These are phyloP conservation scores for Percopsis transmontana DNA, from an alignment of 2,113 vertebrate species.

Conservation along the genomic window DNA sequence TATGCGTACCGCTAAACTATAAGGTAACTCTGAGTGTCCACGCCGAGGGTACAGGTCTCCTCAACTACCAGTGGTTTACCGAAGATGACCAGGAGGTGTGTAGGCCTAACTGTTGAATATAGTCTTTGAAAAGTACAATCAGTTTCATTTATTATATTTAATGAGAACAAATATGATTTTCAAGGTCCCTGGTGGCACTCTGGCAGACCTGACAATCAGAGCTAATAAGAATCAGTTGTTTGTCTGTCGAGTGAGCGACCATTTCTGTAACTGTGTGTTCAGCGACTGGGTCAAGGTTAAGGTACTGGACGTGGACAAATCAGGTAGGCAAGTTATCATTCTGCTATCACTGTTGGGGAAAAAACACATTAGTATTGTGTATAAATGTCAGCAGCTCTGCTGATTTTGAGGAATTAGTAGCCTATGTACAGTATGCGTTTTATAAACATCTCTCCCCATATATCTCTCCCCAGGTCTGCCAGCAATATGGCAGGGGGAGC, in stretches of 20 bases:
- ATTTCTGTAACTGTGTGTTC: slow-evolving; percentile 69
- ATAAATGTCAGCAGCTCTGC: too few relatives aligned
- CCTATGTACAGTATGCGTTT: neutral
- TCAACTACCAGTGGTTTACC: slow-evolving; percentile 87
- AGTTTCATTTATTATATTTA: neutral
- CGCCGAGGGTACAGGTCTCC: slow-evolving; percentile 67
- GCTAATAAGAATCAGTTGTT: slow-evolving; percentile 74
- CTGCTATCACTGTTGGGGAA: neutral
- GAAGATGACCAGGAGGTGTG: slow-evolving; percentile 71
- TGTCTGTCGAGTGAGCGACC: slow-evolving; percentile 83
- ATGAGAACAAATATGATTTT: neutral
- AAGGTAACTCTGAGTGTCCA: slow-evolving; percentile 76
- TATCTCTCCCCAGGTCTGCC: slow-evolving; percentile 72
- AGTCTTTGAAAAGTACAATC: too few relatives aligned
- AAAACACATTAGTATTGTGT: too few relatives aligned
- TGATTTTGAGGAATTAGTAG: too few relatives aligned
- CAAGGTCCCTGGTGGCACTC: slow-evolving; percentile 75
- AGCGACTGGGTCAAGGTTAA: slow-evolving; percentile 85
- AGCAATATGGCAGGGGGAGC: slow-evolving; percentile 78
- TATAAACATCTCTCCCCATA: neutral
- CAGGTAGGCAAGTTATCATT: slow-evolving; percentile 58
- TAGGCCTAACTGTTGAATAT: neutral
- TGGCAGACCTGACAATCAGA: slow-evolving; percentile 73
- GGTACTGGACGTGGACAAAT: slow-evolving; percentile 68
- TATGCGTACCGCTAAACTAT: slow-evolving; percentile 79